phyloP scores from a whole-genome alignment of 2,888 invertebrate genomes.

The Morpho achilles region DNA sequence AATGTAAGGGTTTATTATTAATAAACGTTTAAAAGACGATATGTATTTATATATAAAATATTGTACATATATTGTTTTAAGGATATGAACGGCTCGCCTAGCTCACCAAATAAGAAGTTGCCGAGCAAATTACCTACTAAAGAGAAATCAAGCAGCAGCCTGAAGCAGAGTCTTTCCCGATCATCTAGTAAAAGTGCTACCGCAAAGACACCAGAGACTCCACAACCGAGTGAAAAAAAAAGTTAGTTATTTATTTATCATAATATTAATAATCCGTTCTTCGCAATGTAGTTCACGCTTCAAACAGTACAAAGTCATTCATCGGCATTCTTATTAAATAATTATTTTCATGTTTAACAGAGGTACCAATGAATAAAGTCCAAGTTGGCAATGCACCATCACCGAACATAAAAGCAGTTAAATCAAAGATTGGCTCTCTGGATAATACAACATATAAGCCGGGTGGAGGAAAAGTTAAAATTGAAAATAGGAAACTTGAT shows the following conservation, averaged over 20 bases:
- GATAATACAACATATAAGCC: constrained; percentile 94
- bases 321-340: background rate
- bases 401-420: constrained; percentile 94
- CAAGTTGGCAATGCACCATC: constrained; percentile 95
- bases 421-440: constrained; percentile 94
- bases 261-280: too few relatives aligned
- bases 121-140: constrained; percentile 77
- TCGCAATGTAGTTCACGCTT: background rate
- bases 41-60: background rate
- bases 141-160: constrained; percentile 68
- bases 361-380: constrained; percentile 95
- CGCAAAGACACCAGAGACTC: constrained; percentile 85
- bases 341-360: constrained; percentile 50
- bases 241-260: constrained; percentile 69
- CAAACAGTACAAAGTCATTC: too few relatives aligned
- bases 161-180: constrained; percentile 74
- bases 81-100: constrained; percentile 84
- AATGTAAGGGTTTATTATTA: constrained; percentile 79
- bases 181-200: constrained; percentile 81
- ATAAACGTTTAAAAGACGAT: background rate
- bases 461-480: constrained; percentile 92
- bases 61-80: constrained; percentile 30
- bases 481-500: constrained; percentile 92
- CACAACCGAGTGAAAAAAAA: constrained; percentile 81
- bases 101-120: constrained; percentile 87